Percentiles rank a stretch among this genome's conserved stretches.
Conservation (phyloP, 2,113 vertebrate species). For the Xiphias gladius region DNA sequence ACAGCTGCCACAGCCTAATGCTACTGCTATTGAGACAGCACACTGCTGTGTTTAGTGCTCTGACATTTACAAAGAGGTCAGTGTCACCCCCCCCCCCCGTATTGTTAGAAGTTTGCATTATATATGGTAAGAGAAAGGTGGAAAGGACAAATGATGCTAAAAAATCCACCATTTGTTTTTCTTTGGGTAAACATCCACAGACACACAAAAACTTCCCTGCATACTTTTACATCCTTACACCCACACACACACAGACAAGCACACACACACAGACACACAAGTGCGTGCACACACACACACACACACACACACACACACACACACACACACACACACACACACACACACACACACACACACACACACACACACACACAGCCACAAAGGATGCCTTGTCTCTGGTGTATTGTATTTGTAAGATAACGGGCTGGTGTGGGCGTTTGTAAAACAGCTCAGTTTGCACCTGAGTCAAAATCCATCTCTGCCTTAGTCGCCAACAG, state of each 20-base stretch:
- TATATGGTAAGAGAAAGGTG: constrained; percentile 16
- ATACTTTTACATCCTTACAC: constrained; percentile 19
- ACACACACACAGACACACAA: constrained; percentile 9
- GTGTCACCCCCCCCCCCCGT: background rate
- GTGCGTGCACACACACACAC: constrained; percentile 24
- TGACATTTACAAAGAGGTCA: constrained; percentile 5
- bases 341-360: constrained; percentile 27
- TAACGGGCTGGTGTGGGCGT: constrained; percentile 76
- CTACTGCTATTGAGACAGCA: constrained; percentile 23
- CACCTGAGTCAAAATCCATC: constrained; percentile 81
- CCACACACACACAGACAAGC: background rate
- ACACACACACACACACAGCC: constrained; percentile 25
- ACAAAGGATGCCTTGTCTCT: constrained; percentile 80
- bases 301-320: constrained; percentile 25
- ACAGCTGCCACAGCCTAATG: constrained; percentile 58
- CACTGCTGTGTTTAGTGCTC: background rate
- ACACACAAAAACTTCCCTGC: constrained; percentile 35
- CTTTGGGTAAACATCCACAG: constrained; percentile 38
- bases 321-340: constrained; percentile 33
- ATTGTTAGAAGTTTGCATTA: constrained; percentile 22
- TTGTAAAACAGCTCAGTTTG: constrained; percentile 79
- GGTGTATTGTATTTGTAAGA: constrained; percentile 79
- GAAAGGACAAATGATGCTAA: constrained; percentile 25
- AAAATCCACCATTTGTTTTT: constrained; percentile 48
- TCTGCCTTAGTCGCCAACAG: constrained; percentile 68